Base-by-base conservation (phyloP, 1,140 invertebrate species). In the Magallana angulata region DNA sequence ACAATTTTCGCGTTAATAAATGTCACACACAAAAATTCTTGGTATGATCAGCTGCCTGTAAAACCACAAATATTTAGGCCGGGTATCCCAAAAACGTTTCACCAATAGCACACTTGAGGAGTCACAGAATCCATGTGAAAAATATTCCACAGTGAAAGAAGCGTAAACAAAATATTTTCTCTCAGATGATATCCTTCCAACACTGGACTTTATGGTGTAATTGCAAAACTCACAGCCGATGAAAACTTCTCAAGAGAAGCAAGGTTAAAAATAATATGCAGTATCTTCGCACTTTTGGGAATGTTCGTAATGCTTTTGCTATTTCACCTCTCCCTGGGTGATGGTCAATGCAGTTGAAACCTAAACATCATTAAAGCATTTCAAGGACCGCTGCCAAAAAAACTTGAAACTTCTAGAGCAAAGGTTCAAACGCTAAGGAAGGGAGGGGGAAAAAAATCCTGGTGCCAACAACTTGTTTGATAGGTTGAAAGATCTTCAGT, bases 361-460 rank as follows among this genome's bases (percentile, higher is more conserved):
- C 68, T 76, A 76, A 76, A 76, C 68, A 76, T 76, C 68, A 76
- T 76, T 76, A 76, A 76, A 76, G 68, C 68, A 30, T 76, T 36
- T 76, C 68, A 76, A 30, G 24, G 68, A 76, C 24, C 9, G 68
- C 68, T 76, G 68, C 68, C 68, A 76, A 76, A 76, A 76, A 24
- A 76, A 76, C 68, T 76, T 76, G 18, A 76, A 76, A 76, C 24
- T 30, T 76, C 68, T 12, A 36, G 68, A 30, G 36, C 36, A 30
- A 76, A 30, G 68, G 18, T 30, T 76, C 68, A 76, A 30, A 12
- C 68, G 24, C 24, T 9, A 12, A 76, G 36, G 36, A 12, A 76
- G 36, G 36, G 36, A 48, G 36, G 36, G 24, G 30, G 36, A 76
- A 76, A 76, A 30, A 30, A 24, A 36, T 64, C 14, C 68, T 30